Percentiles rank a stretch among this genome's conserved stretches.
These are phyloP conservation scores for Halichoeres trimaculatus DNA, from an alignment of 2,113 vertebrate genomes.

Conservation along the genomic window DNA sequence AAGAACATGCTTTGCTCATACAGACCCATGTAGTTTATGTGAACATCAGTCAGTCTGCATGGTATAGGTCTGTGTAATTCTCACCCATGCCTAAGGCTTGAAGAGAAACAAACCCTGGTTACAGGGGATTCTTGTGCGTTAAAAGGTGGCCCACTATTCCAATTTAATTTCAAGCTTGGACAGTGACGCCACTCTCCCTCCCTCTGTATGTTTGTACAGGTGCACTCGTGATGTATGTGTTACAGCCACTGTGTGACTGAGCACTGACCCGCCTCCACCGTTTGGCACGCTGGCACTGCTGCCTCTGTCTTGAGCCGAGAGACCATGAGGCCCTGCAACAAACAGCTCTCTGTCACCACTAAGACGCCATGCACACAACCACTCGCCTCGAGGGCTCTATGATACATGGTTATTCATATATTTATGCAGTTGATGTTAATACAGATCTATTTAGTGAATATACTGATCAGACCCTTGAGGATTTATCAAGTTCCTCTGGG, in stretches of 20 bases:
- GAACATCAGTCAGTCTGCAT: neutral
- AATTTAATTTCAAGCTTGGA: constrained; percentile 41
- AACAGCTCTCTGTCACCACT: constrained; percentile 57
- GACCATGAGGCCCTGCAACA: constrained; percentile 50
- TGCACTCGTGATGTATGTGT: constrained; percentile 76
- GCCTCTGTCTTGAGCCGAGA: constrained; percentile 49
- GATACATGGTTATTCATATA: constrained; percentile 2
- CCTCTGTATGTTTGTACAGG: constrained; percentile 81
- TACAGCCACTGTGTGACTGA: constrained; percentile 73
- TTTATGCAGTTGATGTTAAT: neutral
- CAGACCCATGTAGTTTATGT: constrained; percentile 1
- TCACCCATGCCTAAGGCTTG: neutral
- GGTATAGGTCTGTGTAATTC: neutral
- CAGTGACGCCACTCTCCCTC: constrained; percentile 44
- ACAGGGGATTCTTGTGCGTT: constrained; percentile 14
- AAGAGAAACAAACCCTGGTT: constrained; percentile 1
- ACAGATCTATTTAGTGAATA: neutral
- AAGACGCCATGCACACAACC: constrained; percentile 5
- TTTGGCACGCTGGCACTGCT: constrained; percentile 63
- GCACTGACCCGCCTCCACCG: constrained; percentile 73
- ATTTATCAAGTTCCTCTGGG: neutral
- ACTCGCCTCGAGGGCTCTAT: constrained; percentile 4
- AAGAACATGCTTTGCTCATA: constrained; percentile 25
- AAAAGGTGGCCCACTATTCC: constrained; percentile 29
- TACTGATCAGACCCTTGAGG: neutral